Percentiles rank a stretch among this genome's conserved stretches.
Conservation (phyloP, 2,888 invertebrate genomes). For the Miltochrista miniata region DNA sequence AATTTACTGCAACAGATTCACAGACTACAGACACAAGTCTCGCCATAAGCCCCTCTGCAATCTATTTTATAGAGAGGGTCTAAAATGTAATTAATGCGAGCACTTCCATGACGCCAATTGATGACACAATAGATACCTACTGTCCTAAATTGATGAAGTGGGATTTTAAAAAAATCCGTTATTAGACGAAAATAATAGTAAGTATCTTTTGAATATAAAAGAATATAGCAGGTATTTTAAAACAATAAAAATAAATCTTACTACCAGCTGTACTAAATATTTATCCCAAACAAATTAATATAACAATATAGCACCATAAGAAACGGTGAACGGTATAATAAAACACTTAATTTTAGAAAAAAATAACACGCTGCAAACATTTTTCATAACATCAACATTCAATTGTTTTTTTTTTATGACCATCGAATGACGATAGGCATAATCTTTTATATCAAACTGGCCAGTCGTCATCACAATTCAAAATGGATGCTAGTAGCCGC, state of each 20-base stretch:
- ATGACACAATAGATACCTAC: no score
- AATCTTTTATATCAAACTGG: constrained; percentile 14
- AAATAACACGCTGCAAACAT: constrained; percentile 5
- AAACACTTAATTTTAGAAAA: constrained; percentile 23
- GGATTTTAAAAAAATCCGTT: no score
- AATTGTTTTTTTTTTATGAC: constrained; percentile 27
- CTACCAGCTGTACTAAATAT: neutral
- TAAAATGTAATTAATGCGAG: no score
- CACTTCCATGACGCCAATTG: no score
- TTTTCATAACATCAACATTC: constrained; percentile 20
- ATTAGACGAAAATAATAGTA: no score
- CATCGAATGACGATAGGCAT: constrained; percentile 24
- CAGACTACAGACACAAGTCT: no score
- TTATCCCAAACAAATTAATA: neutral
- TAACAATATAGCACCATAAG: constrained; percentile 6
- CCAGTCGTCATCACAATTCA: constrained; percentile 16
- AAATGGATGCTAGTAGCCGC: constrained; percentile 7
- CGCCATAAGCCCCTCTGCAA: no score
- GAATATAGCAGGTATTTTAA: no score
- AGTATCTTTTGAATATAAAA: no score
- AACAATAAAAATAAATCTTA: neutral
- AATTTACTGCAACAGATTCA: no score
- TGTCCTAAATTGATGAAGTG: no score
- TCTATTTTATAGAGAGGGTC: no score
- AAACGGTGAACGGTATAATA: constrained; percentile 9